A percentile compares a stretch with the other conserved stretches of the same genome.
Evolutionary conservation across 1,140 invertebrate genomes (phyloP).

Genomic region (Chrysoperla carnea): DNA sequence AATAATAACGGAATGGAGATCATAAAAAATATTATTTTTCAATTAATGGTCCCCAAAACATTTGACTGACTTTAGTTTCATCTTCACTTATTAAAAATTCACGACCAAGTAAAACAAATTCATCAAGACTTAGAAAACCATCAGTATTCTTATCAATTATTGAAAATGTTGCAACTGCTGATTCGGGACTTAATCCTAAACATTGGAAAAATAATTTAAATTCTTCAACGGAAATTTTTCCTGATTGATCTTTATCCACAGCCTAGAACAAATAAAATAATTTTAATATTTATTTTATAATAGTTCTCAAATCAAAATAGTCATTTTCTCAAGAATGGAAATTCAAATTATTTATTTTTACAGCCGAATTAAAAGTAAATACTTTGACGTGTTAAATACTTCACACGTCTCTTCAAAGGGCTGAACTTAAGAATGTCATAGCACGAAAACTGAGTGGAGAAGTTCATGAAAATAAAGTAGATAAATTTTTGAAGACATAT

Average conservation of each 20-base stretch:
- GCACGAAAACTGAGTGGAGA: too few species aligned
- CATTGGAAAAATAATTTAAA: constrained; percentile 69
- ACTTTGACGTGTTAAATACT: too few species aligned
- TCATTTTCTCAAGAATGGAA: too few species aligned
- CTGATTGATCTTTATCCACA: constrained; percentile 60
- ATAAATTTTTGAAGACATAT: too few species aligned
- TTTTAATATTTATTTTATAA: constrained; percentile 1
- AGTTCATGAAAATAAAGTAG: too few species aligned
- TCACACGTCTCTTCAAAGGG: too few species aligned
- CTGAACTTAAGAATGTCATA: too few species aligned
- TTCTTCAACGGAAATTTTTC: constrained; percentile 59
- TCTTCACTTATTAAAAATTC: constrained; percentile 66
- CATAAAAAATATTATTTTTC: constrained; percentile 9
- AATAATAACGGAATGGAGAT: too few species aligned
- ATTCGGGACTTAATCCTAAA: constrained; percentile 50
- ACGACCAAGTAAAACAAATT: constrained; percentile 59
- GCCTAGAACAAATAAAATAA: constrained; percentile 32
- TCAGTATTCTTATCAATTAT: constrained; percentile 61
- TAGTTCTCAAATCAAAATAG: too few species aligned
- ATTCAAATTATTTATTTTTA: too few species aligned
- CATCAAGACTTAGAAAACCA: constrained; percentile 52
- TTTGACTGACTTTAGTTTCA: constrained; percentile 52
- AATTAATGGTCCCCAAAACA: constrained; percentile 66
- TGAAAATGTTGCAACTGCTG: constrained; percentile 54
- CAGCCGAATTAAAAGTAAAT: too few species aligned